Percentiles rank a stretch among this genome's conserved stretches.
Evolutionary conservation across 2,113 vertebrate genomes (phyloP).

Genomic region (Nothoprocta perdicaria): DNA sequence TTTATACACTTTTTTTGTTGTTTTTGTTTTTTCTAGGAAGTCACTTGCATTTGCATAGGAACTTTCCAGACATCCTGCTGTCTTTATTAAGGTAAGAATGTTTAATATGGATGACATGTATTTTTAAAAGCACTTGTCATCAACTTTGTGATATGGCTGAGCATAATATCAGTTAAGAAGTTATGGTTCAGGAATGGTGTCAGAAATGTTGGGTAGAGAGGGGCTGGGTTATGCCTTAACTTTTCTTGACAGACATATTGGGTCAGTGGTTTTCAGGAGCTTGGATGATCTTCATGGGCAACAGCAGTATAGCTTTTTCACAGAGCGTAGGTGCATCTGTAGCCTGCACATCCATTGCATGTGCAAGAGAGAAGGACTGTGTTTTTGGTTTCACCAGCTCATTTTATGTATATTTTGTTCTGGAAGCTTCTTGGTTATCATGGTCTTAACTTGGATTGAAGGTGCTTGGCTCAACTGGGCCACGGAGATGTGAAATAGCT

Average conservation of each 20-base stretch:
- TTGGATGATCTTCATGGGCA: accelerated
- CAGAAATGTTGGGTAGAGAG: not conserved
- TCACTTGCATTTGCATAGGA: not conserved
- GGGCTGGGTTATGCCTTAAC: not conserved
- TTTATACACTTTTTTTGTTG: too few relatives aligned
- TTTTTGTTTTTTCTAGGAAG: constrained; percentile 21
- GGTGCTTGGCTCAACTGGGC: too few relatives aligned
- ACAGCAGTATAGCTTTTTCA: not conserved
- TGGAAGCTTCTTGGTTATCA: accelerated
- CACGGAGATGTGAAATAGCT: not conserved
- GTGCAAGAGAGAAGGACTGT: not conserved
- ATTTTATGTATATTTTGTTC: not conserved
- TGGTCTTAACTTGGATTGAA: not conserved
- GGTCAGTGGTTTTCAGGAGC: not conserved
- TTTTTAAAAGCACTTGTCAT: not conserved
- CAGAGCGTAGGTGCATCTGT: accelerated
- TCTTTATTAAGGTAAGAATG: constrained; percentile 62
- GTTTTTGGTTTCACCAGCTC: not conserved
- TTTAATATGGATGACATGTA: not conserved
- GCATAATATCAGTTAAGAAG: not conserved
- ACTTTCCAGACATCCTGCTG: not conserved
- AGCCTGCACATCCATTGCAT: accelerated
- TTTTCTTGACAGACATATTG: not conserved
- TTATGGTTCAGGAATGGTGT: not conserved
- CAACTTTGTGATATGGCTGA: not conserved